Base-by-base conservation (phyloP, 2,797 vertebrate species). In the Xiphophorus birchmanni region DNA sequence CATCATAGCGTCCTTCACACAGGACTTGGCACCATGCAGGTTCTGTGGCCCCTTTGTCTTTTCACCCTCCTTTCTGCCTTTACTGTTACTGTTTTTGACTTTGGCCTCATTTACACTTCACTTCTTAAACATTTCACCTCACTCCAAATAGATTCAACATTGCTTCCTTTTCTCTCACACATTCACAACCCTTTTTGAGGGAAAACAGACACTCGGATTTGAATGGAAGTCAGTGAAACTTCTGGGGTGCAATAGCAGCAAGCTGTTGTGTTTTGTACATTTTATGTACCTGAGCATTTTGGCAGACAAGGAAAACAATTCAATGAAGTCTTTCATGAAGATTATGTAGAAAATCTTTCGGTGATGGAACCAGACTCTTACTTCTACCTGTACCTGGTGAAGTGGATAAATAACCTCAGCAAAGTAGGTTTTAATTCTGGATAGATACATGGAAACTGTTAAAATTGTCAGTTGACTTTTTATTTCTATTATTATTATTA, bases 1-100 rank as follows among this genome's bases (percentile, higher is more conserved):
- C 78, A 63, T 90, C 88, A 50, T 11, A n/a, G 75, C 86, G 89
- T 91, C 91, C 90, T 93, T 91, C 84, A 88, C 83, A 79, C 45
- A 84, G 85, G 76, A 86, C 84, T 78, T 79, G 81, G 80, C 86
- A 73, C 84, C 87, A 76, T 8, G 71, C 82, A 40, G 73, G 72
- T 80, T 84, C 58, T 77, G 3, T 47, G 9, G 12, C 78, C 67
- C 67, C 74, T 82, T 87, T 84, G 76, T 81, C 81, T 81, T 78
- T 45, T 73, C 56, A 65, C 17, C 2, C 40, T 54, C 37, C 58
- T 44, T 65, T 48, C 60, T 50, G 45, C 58, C 17, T 45, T 71
- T 23, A n/a, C 11, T 32, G 10, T 67, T 67, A 21, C 21, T 69
- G 26, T 26, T 35, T 11, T 40, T 47, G 15, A 26, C 65, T 83